phyloP scores from a whole-genome alignment of 2,888 invertebrate genomes.

The Meta bourneti region DNA sequence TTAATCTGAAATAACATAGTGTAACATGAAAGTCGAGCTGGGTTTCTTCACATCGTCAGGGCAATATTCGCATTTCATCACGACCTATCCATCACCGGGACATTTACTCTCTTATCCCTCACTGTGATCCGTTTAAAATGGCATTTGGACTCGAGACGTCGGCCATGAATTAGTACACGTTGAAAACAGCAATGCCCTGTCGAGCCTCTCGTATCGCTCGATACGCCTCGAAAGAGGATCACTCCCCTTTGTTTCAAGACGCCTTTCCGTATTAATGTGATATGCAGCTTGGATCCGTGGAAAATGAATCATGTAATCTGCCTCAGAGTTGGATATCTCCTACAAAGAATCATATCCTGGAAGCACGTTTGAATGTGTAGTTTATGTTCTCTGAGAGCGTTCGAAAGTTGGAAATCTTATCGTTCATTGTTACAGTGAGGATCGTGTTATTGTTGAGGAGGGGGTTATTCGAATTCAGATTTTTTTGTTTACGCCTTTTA shows the following conservation, averaged over 20 bases:
- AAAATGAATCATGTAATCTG: background rate
- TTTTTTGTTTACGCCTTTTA: too few relatives aligned
- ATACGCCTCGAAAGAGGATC: background rate
- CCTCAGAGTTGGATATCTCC: background rate
- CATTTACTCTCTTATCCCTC: background rate
- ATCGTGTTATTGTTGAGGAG: too few relatives aligned
- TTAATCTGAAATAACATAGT: too few relatives aligned
- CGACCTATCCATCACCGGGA: background rate
- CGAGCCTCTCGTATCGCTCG: background rate
- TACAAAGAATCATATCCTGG: background rate
- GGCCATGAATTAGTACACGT: background rate
- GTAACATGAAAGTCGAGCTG: background rate
- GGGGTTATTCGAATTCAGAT: too few relatives aligned
- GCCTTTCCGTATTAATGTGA: too few relatives aligned
- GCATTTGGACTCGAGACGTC: background rate
- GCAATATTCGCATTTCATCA: background rate
- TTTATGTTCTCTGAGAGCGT: background rate
- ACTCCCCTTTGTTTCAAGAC: too few relatives aligned
- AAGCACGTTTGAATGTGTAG: background rate
- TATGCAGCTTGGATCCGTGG: background rate
- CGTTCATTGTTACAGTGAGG: too few relatives aligned
- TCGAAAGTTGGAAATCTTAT: too few relatives aligned
- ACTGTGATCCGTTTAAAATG: background rate
- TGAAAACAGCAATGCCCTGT: background rate
- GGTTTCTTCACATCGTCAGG: background rate